Evolutionary conservation across 1,140 invertebrate species (phyloP), one percentile per base, ranked within the genome.

Genomic region (Ips typographus): DNA sequence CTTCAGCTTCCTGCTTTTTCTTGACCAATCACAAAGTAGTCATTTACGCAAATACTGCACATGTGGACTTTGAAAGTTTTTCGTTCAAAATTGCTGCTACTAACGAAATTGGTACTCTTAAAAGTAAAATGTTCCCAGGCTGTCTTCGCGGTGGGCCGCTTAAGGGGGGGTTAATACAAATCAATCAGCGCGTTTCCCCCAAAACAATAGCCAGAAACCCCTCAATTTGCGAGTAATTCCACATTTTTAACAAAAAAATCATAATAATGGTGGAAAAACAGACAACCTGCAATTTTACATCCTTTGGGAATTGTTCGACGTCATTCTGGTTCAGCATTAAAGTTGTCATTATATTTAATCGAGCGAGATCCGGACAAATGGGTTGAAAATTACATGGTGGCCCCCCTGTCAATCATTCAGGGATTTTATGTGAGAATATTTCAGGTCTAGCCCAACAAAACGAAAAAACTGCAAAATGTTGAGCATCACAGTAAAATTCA

Each of bases 131-230:
- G 74, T 74, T 72, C 77, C 76, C 73, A 75, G 72, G 75, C 75
- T 74, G 70, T 68, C 77, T 78, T 72, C 77, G 70, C 72, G 77
- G 77, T 78, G 77, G 77, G 73, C 77, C 65, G 64, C 40, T 53
- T 67, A 69, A 69, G 73, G 73, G 73, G 75, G 58, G 69, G 72
- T 74, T 78, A 78, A 78, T 78, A 77, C 77, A 77, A 77, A 77
- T 77, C 77, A 77, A 77, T 77, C 77, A 77, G 76, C 49, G 65
- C 65, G 37, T 22, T 41, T 36, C n/a, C 7, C 41, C 7, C 7
- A n/a, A 55, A 66, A 40, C 56, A 37, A 66, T 39, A 39, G 65
- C 2, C 39, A 2, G 6, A 44, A 63, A 52, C 44, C 44, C 44
- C 5, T 4, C 61, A 63, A 63, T 63, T 51, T 63, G 40, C 38